Percentiles rank a stretch among this genome's conserved stretches.
phyloP scores from a whole-genome alignment of 2,113 vertebrate species.

The Petrocephalus microphthalmus region DNA sequence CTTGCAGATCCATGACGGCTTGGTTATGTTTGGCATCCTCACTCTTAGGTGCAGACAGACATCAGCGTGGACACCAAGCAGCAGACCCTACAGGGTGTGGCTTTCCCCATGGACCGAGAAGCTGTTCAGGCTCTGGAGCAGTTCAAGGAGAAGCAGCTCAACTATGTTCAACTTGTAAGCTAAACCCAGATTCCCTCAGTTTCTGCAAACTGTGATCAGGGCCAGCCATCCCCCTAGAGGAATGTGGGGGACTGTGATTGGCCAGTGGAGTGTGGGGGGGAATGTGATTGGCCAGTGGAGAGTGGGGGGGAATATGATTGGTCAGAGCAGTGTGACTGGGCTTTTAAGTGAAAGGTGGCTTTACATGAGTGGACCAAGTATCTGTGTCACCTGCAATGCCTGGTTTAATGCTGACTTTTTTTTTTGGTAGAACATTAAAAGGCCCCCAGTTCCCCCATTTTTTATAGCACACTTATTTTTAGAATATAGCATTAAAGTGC shows the following conservation, averaged over 20 bases:
- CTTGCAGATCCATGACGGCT: background rate
- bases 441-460: background rate
- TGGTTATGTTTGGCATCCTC: background rate
- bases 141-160: slow-evolving; percentile 66
- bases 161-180: slow-evolving; percentile 80
- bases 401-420: background rate
- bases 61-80: slow-evolving; percentile 75
- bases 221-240: background rate
- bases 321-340: background rate
- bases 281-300: background rate
- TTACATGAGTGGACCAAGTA: background rate
- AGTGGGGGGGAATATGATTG: background rate
- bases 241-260: background rate
- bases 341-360: background rate
- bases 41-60: slow-evolving; percentile 67
- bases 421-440: background rate
- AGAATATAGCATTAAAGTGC: background rate
- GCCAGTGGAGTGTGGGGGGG: background rate
- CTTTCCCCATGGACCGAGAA: slow-evolving; percentile 72
- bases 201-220: background rate
- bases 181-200: background rate
- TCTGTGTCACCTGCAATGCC: background rate
- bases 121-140: slow-evolving; percentile 74
- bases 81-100: slow-evolving; percentile 78
- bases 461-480: background rate